Conservation (phyloP, 2,888 invertebrate species). For the Druceiella hillmani region DNA sequence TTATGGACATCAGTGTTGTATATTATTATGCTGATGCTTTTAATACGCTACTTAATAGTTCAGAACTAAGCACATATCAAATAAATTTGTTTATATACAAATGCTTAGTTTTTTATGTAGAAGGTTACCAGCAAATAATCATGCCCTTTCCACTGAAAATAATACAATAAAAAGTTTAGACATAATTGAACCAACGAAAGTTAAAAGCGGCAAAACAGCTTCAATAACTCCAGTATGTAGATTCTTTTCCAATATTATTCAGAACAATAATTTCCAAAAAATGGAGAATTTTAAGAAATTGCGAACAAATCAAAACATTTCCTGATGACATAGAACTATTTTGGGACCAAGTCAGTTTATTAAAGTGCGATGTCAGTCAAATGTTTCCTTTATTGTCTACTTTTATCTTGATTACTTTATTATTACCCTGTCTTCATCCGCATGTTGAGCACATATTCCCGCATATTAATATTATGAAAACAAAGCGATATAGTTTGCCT, state of each 20-base stretch:
- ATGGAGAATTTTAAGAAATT: constrained; percentile 11
- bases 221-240: constrained; percentile 4
- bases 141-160: no score
- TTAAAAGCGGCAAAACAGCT: constrained; percentile 16
- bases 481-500: no score
- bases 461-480: no score
- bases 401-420: constrained; percentile 16
- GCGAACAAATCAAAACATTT: no score
- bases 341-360: constrained; percentile 16
- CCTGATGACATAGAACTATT: constrained; percentile 17
- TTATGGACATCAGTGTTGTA: no score
- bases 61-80: no score
- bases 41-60: no score
- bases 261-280: constrained; percentile 14
- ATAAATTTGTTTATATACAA: no score
- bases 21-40: no score
- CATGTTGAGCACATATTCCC: constrained; percentile 14
- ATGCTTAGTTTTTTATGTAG: no score
- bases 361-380: constrained; percentile 14
- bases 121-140: no score
- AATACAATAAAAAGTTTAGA: constrained; percentile 16
- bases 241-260: no score
- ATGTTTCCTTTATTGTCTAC: constrained; percentile 14
- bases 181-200: constrained; percentile 10
- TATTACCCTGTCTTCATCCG: constrained; percentile 14